Base-by-base conservation (phyloP, 2,797 vertebrate species). In the Anisognathus igniventris region DNA sequence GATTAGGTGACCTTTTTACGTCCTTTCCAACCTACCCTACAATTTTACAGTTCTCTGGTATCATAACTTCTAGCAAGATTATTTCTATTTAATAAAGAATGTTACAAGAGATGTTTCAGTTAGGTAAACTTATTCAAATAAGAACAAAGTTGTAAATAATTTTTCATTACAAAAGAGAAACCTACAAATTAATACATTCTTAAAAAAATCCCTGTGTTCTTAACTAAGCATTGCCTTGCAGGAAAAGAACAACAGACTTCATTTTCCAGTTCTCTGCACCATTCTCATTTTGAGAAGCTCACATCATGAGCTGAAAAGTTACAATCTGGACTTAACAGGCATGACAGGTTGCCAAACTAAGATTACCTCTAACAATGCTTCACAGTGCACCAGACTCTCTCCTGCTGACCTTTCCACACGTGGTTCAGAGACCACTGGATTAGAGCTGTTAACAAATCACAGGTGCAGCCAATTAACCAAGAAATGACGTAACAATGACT, bases 391-490 rank as follows among this genome's bases (percentile, higher is more conserved):
- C 30, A 75, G 95, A 83, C 76, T 95, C 92, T 96, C 97, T 97
- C 94, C 91, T 65, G 45, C 75, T 92, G 96, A 98, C 97, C 98
- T 98, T 97, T 97, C 90, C 92, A 96, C 95, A 96, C 54, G 44
- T 97, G 97, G 96, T 95, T 94, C 89, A 96, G 84, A 95, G 84
- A 83, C 96, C 93, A 84, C 80, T 92, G 97, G 97, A 97, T 98
- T 98, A 98, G 97, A 96, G 97, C 97, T 96, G 93, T 98, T 98
- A 98, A 98, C 97, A 97, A 98, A 97, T 97, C 98, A 98, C 98
- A 98, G 98, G 98, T 98, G 98, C 97, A 98, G 97, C 97, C 98
- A 98, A 98, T 98, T 98, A 98, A 97, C 74, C 80, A 88, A 91
- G 53, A 88, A 95, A 91, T 97, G 96, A 97, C 9, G 87, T 97